Conservation (phyloP, 2,113 vertebrate genomes). For the Oncorhynchus clarkii region DNA sequence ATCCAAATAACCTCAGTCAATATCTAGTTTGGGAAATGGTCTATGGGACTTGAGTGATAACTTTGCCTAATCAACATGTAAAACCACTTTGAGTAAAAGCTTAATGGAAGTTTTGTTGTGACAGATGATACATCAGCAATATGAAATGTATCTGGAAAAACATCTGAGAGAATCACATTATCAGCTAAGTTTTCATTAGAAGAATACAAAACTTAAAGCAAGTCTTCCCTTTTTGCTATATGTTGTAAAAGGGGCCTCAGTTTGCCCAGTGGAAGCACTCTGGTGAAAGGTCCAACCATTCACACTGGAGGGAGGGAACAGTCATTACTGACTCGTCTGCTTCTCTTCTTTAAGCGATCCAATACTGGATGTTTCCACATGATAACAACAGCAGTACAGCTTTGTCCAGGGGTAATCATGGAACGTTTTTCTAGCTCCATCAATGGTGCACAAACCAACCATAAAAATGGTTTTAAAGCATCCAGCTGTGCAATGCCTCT, state of each 20-base stretch:
- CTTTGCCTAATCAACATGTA: too few species aligned
- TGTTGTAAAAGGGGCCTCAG: conserved; percentile 16
- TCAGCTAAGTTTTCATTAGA: neutral
- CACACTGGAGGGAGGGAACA: conserved; percentile 72
- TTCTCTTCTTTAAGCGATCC: conserved; percentile 71
- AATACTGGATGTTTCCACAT: conserved; percentile 58
- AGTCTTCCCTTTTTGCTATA: conserved; percentile 63
- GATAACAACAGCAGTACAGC: conserved; percentile 75
- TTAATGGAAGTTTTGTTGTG: too few species aligned
- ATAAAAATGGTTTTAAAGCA: conserved; percentile 76
- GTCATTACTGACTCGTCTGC: conserved; percentile 15
- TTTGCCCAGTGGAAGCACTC: conserved; percentile 25
- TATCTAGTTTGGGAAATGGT: neutral
- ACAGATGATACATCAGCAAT: too few species aligned
- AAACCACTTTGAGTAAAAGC: neutral
- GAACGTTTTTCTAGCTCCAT: conserved; percentile 68
- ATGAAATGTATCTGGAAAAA: too few species aligned
- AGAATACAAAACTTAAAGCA: conserved; percentile 78
- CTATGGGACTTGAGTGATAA: neutral
- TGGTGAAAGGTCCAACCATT: conserved; percentile 25
- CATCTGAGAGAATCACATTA: too few species aligned
- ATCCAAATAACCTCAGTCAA: too few species aligned
- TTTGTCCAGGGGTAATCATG: conserved; percentile 67
- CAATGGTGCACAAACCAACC: conserved; percentile 82
- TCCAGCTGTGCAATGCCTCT: conserved; percentile 64